Percentiles rank a stretch among this genome's conserved stretches.
These are phyloP conservation scores for Troides oblongomaculatus DNA, from an alignment of 2,888 invertebrate species.

Conservation along the genomic window DNA sequence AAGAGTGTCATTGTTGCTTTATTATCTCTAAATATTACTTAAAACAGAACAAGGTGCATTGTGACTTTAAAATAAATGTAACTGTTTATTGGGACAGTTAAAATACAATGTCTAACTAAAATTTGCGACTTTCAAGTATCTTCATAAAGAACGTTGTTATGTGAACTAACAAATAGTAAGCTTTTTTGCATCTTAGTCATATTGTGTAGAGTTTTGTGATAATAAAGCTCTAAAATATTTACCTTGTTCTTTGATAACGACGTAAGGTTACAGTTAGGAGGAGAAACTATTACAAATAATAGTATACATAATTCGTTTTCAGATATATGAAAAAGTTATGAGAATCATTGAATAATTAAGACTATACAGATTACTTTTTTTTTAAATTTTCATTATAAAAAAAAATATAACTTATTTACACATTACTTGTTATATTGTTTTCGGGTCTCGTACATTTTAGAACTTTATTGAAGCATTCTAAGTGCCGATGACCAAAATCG, in stretches of 20 bases:
- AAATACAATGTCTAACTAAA: too few species aligned
- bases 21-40: neutral
- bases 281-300: too few species aligned
- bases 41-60: neutral
- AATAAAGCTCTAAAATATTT: too few species aligned
- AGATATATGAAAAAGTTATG: neutral
- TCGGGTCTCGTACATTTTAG: neutral
- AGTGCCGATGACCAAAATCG: conserved; percentile 9
- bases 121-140: too few species aligned
- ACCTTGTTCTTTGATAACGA: neutral
- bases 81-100: neutral
- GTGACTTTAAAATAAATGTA: neutral
- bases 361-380: too few species aligned
- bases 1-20: neutral
- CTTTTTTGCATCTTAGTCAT: too few species aligned
- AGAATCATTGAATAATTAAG: neutral
- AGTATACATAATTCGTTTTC: neutral
- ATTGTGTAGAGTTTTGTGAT: too few species aligned
- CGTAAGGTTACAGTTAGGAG: neutral
- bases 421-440: neutral
- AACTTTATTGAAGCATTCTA: conserved; percentile 12
- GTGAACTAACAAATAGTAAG: too few species aligned
- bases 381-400: too few species aligned
- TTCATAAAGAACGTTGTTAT: too few species aligned
- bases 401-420: neutral